Evolutionary conservation across 2,888 invertebrate species (phyloP), one percentile per base, ranked within the genome.

Genomic region (Harpagoxenus sublaevis): DNA sequence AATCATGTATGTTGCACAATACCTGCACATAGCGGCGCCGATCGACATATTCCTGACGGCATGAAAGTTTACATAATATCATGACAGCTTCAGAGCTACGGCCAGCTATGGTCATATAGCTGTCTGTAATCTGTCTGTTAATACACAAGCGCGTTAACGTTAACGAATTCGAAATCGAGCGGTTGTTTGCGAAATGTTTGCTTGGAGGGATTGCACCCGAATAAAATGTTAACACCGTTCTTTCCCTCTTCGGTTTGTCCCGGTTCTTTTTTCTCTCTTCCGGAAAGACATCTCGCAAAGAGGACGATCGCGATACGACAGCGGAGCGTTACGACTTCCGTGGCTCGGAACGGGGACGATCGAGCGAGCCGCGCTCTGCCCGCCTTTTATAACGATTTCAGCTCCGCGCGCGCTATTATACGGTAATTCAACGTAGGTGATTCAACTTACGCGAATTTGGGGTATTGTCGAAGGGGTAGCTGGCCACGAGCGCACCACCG

Each of bases 401-500:
- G 9, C 15, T 28, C 57, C 39, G 63, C 45, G 45, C 63, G 62
- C 35, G n/a, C 15, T 12, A 35, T 4, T 4, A 35, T 12, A 65
- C 15, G 65, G 15, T 42, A 23, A 65, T 35, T 42, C 23, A 42
- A 23, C 55, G 18, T 31, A 23, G 62, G 23, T 68, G 66, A 86
- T 53, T 65, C 83, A 85, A 89, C 97, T 97, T 97, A 98, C 98
- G 98, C 95, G 98, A 97, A 96, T 97, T 98, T 31, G 98, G 98
- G 5, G 98, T 98, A 95, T 99, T 99, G 95, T 99, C 99, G 95
- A 98, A 99, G 0, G 99, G 99, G 95, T 99, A 99, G 93, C 99
- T 99, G 65, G 99, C 99, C 18, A 99, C 99, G 86, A 99, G 96
- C 0, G 98, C 98, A 65, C 99, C 99, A 0, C 99, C 99, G 94